These are phyloP conservation scores for Lordiphosa collinella DNA, from an alignment of 1,140 invertebrate species.

Conservation along the genomic window DNA sequence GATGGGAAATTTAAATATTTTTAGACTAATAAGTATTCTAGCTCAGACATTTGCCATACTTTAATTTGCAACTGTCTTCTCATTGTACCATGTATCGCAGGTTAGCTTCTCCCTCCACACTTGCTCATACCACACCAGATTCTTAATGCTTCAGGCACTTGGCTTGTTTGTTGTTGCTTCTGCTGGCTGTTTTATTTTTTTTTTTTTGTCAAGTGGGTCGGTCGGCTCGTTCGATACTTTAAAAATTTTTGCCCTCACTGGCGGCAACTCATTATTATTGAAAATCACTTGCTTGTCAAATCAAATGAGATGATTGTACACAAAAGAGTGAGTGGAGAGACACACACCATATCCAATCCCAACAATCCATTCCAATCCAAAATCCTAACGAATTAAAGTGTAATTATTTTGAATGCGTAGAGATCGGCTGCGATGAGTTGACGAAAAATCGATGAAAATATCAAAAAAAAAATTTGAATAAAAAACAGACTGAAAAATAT, in stretches of 20 bases:
- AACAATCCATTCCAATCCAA: constrained; percentile 12
- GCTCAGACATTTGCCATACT: too few relatives aligned
- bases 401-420: constrained; percentile 75
- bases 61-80: too few relatives aligned
- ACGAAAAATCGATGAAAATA: constrained; percentile 35
- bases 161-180: neutral
- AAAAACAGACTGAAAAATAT: constrained; percentile 30
- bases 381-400: constrained; percentile 66
- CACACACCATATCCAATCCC: neutral
- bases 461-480: constrained; percentile 11
- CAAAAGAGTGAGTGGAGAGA: constrained; percentile 27
- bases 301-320: constrained; percentile 79
- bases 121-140: too few relatives aligned
- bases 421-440: constrained; percentile 48
- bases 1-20: too few relatives aligned
- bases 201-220: constrained; percentile 33
- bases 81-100: too few relatives aligned
- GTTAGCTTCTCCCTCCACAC: too few relatives aligned
- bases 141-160: too few relatives aligned
- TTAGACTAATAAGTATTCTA: too few relatives aligned
- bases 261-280: constrained; percentile 72
- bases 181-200: constrained; percentile 14
- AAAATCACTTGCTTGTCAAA: constrained; percentile 79
- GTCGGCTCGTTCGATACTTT: constrained; percentile 33
- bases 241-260: constrained; percentile 28